A percentile compares a stretch with the other conserved stretches of the same genome.
Evolutionary conservation across 2,113 vertebrate species (phyloP).

Genomic region (Trogon surrucura): DNA sequence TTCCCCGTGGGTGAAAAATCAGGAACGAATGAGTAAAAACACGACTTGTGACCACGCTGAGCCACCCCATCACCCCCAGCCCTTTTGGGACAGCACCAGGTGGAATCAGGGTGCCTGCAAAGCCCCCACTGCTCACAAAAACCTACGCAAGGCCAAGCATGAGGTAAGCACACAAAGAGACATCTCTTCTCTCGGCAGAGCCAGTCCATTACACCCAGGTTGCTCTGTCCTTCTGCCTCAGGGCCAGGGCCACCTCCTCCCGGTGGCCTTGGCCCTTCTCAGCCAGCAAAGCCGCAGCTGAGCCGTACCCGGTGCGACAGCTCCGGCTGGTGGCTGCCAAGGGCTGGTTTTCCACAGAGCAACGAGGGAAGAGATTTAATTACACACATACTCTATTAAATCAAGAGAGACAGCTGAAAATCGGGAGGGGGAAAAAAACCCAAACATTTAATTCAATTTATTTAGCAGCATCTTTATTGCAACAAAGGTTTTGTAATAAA

Average conservation of each 20-base stretch:
- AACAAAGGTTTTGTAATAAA: slow-evolving; percentile 79
- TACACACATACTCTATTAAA: not conserved
- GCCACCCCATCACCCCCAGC: too few relatives aligned
- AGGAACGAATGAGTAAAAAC: not conserved
- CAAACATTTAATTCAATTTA: slow-evolving; percentile 66
- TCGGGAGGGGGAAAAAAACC: not conserved
- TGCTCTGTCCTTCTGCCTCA: not conserved
- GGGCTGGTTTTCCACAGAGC: not conserved
- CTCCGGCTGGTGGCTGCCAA: slow-evolving; percentile 50
- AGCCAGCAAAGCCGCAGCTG: rapidly evolving
- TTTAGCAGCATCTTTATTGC: slow-evolving; percentile 81
- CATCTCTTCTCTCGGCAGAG: not conserved
- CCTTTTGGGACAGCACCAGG: not conserved
- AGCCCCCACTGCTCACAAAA: not conserved
- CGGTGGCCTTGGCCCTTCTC: not conserved
- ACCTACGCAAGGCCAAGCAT: not conserved
- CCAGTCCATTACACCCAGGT: not conserved
- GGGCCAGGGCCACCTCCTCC: not conserved
- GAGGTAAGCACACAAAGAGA: not conserved
- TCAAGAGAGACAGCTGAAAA: slow-evolving; percentile 33
- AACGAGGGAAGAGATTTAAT: not conserved
- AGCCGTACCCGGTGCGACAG: not conserved
- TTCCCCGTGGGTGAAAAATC: not conserved
- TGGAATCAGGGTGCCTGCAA: not conserved
- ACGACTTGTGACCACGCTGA: not conserved